Conservation (phyloP, 2,888 invertebrate species). For the Drosophila mayaguana region DNA sequence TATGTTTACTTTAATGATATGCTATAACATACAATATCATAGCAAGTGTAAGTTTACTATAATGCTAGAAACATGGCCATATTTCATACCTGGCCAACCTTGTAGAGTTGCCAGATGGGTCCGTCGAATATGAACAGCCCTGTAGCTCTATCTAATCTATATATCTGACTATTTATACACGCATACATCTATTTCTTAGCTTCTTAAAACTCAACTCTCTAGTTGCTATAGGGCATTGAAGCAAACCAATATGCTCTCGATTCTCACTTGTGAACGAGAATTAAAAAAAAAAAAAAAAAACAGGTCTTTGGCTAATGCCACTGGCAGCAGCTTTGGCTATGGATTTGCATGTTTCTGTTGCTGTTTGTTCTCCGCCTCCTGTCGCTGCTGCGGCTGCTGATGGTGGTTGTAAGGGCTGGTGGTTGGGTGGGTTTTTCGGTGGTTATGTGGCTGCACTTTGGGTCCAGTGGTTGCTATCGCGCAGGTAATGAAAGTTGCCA, state of each 20-base stretch:
- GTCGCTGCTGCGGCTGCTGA: background rate
- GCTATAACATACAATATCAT: no score
- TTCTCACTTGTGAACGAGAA: background rate
- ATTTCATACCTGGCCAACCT: no score
- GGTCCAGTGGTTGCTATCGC: slow-evolving; percentile 54
- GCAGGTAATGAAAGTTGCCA: slow-evolving; percentile 64
- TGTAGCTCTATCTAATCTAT: background rate
- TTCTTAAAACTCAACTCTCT: background rate
- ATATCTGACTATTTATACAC: background rate
- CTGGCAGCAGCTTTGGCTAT: slow-evolving; percentile 39
- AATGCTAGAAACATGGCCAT: background rate
- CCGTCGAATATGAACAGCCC: no score
- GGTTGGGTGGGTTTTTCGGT: slow-evolving; percentile 16
- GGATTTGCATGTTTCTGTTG: slow-evolving; percentile 66
- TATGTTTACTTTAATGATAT: background rate
- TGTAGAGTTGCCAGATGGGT: no score
- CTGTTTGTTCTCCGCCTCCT: slow-evolving; percentile 32
- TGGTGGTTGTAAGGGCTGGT: slow-evolving; percentile 16
- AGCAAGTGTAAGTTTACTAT: background rate
- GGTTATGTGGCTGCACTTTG: slow-evolving; percentile 36
- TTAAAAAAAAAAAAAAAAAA: slow-evolving; percentile 2
- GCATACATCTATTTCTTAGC: background rate
- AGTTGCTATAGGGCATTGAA: background rate
- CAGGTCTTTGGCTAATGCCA: slow-evolving; percentile 33
- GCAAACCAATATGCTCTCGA: background rate